These are phyloP conservation scores for Melanotaenia maccullochi DNA, from an alignment of 2,797 vertebrate genomes.

Conservation along the genomic window DNA sequence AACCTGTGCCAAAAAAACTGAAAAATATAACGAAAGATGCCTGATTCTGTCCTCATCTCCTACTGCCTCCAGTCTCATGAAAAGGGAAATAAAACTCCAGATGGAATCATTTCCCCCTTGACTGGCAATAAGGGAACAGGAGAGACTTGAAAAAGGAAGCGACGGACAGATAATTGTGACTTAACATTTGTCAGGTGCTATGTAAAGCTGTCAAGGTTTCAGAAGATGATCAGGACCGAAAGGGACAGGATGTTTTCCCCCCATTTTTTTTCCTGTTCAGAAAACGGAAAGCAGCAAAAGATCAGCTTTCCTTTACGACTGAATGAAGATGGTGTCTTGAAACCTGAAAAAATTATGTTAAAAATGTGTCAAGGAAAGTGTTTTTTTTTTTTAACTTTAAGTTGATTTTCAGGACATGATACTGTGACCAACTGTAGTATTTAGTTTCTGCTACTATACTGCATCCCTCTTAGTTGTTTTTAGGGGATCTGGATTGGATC, in stretches of 20 bases:
- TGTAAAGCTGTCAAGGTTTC: constrained; percentile 25
- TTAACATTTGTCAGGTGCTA: constrained; percentile 63
- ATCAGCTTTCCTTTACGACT: constrained; percentile 12
- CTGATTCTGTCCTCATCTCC: constrained; percentile 58
- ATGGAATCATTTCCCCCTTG: constrained; percentile 34
- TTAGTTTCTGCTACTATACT: constrained; percentile 31
- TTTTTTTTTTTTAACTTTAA: constrained; percentile 52
- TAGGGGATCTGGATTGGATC: constrained; percentile 9
- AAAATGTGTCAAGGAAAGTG: constrained; percentile 34
- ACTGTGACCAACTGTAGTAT: constrained; percentile 70
- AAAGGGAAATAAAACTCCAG: constrained; percentile 2
- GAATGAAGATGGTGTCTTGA: constrained; percentile 23
- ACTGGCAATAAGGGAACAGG: constrained; percentile 40
- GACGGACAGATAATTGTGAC: constrained; percentile 36
- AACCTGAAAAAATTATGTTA: constrained; percentile 29
- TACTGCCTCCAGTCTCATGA: constrained; percentile 60
- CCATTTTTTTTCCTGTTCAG: constrained; percentile 44
- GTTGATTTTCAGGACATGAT: constrained; percentile 62
- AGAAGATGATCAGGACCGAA: constrained; percentile 24
- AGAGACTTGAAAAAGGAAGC: constrained; percentile 46
- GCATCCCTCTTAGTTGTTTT: constrained; percentile 29
- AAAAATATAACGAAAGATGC: constrained; percentile 48
- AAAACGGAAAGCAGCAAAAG: constrained; percentile 32
- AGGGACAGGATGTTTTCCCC: constrained; percentile 21
- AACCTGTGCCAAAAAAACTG: constrained; percentile 76